phyloP scores from a whole-genome alignment of 2,888 invertebrate genomes.

The Dasysyrphus tricinctus region DNA sequence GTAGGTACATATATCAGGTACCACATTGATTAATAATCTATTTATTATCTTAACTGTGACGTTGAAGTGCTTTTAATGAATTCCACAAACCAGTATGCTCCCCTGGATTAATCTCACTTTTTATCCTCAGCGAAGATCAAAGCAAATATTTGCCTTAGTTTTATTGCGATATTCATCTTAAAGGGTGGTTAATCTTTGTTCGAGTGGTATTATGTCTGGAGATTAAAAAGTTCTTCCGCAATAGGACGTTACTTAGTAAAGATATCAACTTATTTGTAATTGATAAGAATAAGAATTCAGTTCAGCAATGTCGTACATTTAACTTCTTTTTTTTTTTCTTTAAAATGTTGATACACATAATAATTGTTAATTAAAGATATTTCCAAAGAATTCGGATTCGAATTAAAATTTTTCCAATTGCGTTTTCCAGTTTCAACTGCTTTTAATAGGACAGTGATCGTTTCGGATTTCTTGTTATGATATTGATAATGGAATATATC shows the following conservation, averaged over 20 bases:
- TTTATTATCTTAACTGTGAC: not conserved
- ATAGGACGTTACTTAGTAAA: not conserved
- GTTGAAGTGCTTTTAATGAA: constrained; percentile 14
- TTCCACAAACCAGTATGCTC: constrained; percentile 47
- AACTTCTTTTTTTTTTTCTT: not conserved
- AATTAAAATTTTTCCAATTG: constrained; percentile 33
- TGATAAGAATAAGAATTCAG: constrained; percentile 22
- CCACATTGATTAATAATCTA: constrained; percentile 7
- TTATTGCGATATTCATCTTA: constrained; percentile 44
- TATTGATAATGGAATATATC: constrained; percentile 2
- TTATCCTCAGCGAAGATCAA: constrained; percentile 39
- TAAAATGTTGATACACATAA: not conserved
- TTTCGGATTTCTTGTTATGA: not conserved
- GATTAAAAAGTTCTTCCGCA: constrained; percentile 57
- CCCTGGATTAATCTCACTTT: constrained; percentile 12
- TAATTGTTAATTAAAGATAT: constrained; percentile 14
- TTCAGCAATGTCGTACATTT: not conserved
- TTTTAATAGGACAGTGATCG: not conserved
- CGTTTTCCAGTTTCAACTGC: constrained; percentile 8
- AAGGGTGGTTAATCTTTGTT: constrained; percentile 31
- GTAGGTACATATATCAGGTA: not conserved
- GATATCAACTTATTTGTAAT: not conserved
- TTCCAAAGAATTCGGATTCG: not conserved
- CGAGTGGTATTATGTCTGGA: constrained; percentile 66
- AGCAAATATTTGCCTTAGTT: constrained; percentile 46